phyloP scores from a whole-genome alignment of 2,113 vertebrate genomes.

The Perccottus glenii region DNA sequence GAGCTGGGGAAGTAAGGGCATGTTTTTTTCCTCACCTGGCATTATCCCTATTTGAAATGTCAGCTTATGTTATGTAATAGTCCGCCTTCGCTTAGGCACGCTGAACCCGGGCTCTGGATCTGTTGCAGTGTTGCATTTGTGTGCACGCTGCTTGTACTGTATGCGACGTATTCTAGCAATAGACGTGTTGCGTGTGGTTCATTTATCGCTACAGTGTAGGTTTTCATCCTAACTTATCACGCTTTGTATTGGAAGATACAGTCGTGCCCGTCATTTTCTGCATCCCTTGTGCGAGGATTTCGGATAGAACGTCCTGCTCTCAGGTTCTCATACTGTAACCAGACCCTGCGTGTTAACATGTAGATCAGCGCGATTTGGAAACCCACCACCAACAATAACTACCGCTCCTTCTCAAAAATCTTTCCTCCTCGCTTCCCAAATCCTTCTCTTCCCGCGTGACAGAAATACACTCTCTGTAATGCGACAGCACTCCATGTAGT shows the following conservation, averaged over 20 bases:
- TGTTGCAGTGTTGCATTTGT: conserved; percentile 8
- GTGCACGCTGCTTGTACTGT: conserved; percentile 27
- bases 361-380: conserved; percentile 39
- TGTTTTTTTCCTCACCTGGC: conserved; percentile 37
- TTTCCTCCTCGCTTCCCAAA: neutral
- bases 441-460: conserved; percentile 46
- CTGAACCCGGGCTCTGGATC: conserved; percentile 36
- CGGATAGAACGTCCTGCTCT: conserved; percentile 7
- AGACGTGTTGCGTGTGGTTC: conserved; percentile 2
- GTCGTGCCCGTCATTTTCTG: conserved; percentile 40
- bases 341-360: conserved; percentile 23
- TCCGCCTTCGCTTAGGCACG: conserved; percentile 54
- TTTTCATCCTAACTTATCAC: conserved; percentile 39
- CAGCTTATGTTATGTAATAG: conserved; percentile 61
- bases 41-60: conserved; percentile 56
- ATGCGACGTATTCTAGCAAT: conserved; percentile 17
- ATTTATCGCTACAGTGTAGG: conserved; percentile 19
- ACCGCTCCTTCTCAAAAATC: neutral
- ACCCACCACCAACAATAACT: conserved; percentile 8
- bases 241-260: conserved; percentile 15
- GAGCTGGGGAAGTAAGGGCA: conserved; percentile 96
- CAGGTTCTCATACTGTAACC: conserved; percentile 21
- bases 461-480: conserved; percentile 69
- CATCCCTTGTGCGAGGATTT: conserved; percentile 33
- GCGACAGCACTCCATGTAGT: conserved; percentile 67